phyloP scores from a whole-genome alignment of 1,140 invertebrate species.

The Aphelinus atriplicis region DNA sequence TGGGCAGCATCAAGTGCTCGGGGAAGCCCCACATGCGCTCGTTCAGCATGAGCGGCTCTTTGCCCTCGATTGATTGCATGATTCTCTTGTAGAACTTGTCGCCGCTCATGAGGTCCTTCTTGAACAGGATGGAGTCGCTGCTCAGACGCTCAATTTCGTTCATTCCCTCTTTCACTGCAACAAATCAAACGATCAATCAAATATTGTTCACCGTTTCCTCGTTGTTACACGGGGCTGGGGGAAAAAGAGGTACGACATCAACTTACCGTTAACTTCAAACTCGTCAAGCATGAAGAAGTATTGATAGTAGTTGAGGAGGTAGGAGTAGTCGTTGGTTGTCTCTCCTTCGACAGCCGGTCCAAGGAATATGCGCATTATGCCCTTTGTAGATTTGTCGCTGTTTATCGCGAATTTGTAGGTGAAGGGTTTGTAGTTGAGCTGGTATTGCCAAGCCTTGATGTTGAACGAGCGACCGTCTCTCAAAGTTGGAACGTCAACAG shows the following conservation, averaged over 20 bases:
- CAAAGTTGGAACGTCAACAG: conserved; percentile 61
- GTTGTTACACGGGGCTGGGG: neutral
- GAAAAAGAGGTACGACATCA: neutral
- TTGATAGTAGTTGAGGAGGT: conserved; percentile 66
- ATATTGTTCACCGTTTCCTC: neutral
- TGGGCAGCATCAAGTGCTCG: conserved; percentile 73
- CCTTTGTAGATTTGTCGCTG: conserved; percentile 67
- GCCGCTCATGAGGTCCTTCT: conserved; percentile 52
- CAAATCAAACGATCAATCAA: neutral
- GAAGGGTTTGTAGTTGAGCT: conserved; percentile 72
- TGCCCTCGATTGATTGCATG: conserved; percentile 49
- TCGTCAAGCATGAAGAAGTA: conserved; percentile 64
- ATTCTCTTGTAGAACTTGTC: conserved; percentile 52
- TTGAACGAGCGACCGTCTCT: conserved; percentile 46
- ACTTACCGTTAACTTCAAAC: conserved; percentile 60
- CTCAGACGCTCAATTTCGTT: conserved; percentile 60
- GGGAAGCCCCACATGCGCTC: conserved; percentile 68
- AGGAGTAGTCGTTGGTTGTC: conserved; percentile 64
- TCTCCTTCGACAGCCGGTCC: conserved; percentile 71
- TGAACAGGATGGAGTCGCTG: conserved; percentile 53
- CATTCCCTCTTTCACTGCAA: conserved; percentile 57
- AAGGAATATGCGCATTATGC: conserved; percentile 73
- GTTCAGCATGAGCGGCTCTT: conserved; percentile 43
- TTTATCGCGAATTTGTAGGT: conserved; percentile 70
- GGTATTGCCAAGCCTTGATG: conserved; percentile 54